phyloP scores from a whole-genome alignment of 2,797 vertebrate genomes.

The Buphagus erythrorhynchus region DNA sequence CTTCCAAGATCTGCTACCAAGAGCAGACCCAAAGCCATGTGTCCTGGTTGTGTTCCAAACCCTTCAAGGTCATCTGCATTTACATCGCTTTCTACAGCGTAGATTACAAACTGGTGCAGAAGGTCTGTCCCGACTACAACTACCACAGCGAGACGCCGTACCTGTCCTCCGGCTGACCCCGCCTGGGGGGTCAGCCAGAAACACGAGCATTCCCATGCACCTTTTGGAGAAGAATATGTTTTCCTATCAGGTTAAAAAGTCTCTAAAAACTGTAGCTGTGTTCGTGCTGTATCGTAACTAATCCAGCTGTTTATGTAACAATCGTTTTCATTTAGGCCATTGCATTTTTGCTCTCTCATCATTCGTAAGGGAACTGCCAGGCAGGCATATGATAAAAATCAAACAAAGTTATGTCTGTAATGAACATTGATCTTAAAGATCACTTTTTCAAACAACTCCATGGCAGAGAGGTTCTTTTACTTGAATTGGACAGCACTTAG shows the following conservation, averaged over 20 bases:
- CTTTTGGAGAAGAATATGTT: constrained; percentile 60
- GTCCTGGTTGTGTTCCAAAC: constrained; percentile 98
- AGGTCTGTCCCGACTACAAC: constrained; percentile 98
- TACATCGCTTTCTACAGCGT: constrained; percentile 98
- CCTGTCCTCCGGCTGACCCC: constrained; percentile 90
- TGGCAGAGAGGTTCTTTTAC: background rate
- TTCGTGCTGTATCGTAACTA: constrained; percentile 66
- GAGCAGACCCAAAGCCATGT: constrained; percentile 99
- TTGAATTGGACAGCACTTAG: background rate
- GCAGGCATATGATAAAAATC: background rate
- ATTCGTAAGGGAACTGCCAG: background rate
- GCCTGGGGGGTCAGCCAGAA: background rate
- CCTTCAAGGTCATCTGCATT: constrained; percentile 99
- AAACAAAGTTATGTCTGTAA: constrained; percentile 9
- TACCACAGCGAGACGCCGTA: constrained; percentile 98
- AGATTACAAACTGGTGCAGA: constrained; percentile 99
- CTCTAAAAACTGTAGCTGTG: constrained; percentile 60
- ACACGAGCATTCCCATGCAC: constrained; percentile 43
- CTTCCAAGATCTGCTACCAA: constrained; percentile 95
- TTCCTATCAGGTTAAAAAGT: constrained; percentile 63
- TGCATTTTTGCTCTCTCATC: background rate
- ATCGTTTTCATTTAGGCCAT: background rate
- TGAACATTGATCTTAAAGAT: background rate
- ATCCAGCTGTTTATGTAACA: constrained; percentile 50
- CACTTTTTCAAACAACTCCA: background rate